Evolutionary conservation across 2,888 invertebrate genomes (phyloP), one percentile per base, ranked within the genome.

Genomic region (Scaptomyza parva): DNA sequence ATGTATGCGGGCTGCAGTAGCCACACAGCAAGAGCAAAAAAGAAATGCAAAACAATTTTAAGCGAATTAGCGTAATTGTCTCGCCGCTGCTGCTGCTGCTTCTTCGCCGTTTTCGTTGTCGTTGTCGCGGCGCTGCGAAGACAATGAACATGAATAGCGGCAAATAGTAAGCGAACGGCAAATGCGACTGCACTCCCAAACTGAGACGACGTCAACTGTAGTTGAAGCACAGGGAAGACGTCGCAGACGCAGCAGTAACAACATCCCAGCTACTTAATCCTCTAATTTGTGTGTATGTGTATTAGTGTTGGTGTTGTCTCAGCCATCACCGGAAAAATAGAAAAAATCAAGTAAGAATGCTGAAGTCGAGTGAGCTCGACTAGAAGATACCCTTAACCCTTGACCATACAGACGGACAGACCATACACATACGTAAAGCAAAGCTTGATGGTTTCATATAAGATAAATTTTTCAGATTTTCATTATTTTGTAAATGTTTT

Each of bases 31-130:
- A 63, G 30, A 39, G 40, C 43, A 55, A 58, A 84, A 87, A 55
- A 58, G 80, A 87, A 83, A 86, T 87, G 87, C 85, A 83, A 83
- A 83, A 88, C 88, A 83, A 87, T 88, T 86, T 88, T 78, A 83
- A 72, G 71, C 77, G 88, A 88, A 88, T 87, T 88, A 88, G 86
- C 88, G 83, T 85, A 87, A 87, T 86, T 87, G 88, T 82, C 83
- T 88, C 76, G 71, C 81, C 85, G 68, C 72, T 50, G 47, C 57
- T 48, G 45, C 45, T 14, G 50, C 60, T 37, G 5, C 35, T 64
- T 47, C 70, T 68, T 39, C 44, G 35, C 55, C 45, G 20, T 39
- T 45, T 40, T 40, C 48, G 41, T 59, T 57, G 33, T 52, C 41
- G 24, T 35, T 43, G 44, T 40, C 48, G 43, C 48, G 61, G 47